Conservation (phyloP, 2,797 vertebrate genomes). For the Cossypha heuglini region DNA sequence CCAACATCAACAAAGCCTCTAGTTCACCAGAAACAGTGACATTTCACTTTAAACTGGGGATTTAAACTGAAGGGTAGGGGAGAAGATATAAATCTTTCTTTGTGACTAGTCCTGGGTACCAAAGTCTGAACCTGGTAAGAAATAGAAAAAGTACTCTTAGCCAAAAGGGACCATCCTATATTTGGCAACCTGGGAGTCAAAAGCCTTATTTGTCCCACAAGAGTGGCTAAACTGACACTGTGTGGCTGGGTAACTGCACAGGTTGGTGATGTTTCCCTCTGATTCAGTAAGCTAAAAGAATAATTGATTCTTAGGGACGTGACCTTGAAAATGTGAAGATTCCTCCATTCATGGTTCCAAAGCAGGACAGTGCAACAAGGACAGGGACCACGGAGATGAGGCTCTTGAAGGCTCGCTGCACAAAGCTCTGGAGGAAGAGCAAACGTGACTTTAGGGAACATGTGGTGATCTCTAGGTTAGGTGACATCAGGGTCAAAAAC, state of each 20-base stretch:
- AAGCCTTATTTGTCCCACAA: not conserved
- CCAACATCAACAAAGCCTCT: not conserved
- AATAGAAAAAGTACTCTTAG: not conserved
- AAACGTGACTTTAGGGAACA: not conserved
- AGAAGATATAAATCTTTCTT: not conserved
- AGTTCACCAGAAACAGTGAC: not conserved
- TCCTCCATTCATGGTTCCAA: conserved; percentile 76
- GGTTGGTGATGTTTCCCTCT: not conserved
- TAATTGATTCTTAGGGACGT: not conserved
- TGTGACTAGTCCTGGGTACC: not conserved
- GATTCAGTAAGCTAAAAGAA: not conserved
- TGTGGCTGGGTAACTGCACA: not conserved
- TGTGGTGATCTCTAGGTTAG: not conserved
- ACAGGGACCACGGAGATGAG: conserved; percentile 67
- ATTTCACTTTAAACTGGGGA: not conserved
- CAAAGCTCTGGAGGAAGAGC: conserved; percentile 67
- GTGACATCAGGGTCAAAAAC: not conserved
- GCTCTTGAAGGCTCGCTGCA: conserved; percentile 61
- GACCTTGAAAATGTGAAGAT: conserved; percentile 74
- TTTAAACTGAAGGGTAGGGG: not conserved
- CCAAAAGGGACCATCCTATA: not conserved
- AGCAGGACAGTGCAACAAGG: conserved; percentile 70
- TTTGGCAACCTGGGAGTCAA: not conserved
- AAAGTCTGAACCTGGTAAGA: not conserved
- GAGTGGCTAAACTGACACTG: not conserved